Evolutionary conservation across 2,888 invertebrate species (phyloP), one percentile per base, ranked within the genome.

Genomic region (Cremastobaeus sp.): DNA sequence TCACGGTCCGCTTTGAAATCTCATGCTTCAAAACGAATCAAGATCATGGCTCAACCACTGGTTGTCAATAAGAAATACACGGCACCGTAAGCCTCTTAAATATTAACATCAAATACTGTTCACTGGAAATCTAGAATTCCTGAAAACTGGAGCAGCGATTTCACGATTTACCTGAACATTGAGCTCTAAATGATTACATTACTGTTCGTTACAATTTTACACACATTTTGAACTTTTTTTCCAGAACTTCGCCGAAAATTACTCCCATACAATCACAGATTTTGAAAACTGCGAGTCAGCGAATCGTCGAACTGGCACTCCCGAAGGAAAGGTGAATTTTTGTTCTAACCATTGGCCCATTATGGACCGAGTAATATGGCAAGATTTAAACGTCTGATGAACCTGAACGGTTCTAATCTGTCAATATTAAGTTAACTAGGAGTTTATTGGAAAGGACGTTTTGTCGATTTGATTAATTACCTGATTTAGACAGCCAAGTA

Each of bases 21-120:
- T 35, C 81, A 74, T 3, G 70, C 83, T 0, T 81, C 80, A 43
- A 83, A 78, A 66, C 81, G 85, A 25, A 79, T 84, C 55, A 81
- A 78, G 74, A 78, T 80, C 45, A 81, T 85, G 84, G 81, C 85
- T 3, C 76, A 70, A 32, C 84, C 85, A 8, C 77, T 77, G 60
- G 35, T 34, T 68, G 21, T 80, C 47, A 75, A 34, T 18, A 80
- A 79, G 72, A 84, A 81, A 79, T 83, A 78, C 55, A 79, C 81
- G 35, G 59, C 76, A n/a, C 20, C 48, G 83, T 83, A 77, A 83
- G 81, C 77, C 35, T 8, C 2, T 28, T 28, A 15, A 64, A 74
- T 37, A 20, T 48, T 45, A 43, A 50, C 70, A 20, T 17, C 47
- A 43, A 18, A 25, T 37, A 17, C 34, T 25, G 20, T 17, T 17